Conservation (phyloP, 2,113 vertebrate species). For the Corythaixoides concolor region DNA sequence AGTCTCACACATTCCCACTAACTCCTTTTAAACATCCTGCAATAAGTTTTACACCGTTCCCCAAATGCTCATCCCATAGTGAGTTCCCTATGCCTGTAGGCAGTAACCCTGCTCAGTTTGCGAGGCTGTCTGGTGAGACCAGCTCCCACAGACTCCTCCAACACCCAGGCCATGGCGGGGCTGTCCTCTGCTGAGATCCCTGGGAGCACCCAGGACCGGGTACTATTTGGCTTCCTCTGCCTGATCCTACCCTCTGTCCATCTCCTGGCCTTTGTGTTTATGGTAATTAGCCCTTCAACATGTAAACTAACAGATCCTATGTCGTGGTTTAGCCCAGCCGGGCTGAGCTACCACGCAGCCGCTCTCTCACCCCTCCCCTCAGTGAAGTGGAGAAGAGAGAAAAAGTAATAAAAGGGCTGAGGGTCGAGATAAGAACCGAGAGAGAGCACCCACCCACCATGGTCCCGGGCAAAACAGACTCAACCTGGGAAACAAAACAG, state of each 20-base stretch:
- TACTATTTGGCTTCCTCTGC: background rate
- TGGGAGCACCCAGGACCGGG: background rate
- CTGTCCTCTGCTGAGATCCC: background rate
- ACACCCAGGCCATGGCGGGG: fast-evolving
- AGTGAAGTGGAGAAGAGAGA: too few species aligned
- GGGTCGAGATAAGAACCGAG: too few species aligned
- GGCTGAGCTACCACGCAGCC: too few species aligned
- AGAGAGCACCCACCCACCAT: too few species aligned
- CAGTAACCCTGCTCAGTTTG: background rate
- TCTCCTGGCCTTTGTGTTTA: background rate
- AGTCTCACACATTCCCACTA: background rate
- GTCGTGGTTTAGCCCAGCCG: too few species aligned
- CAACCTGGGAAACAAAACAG: too few species aligned
- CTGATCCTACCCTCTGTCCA: background rate
- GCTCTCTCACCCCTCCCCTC: too few species aligned
- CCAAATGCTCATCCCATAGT: background rate
- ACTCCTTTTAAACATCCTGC: background rate
- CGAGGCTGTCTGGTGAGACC: background rate
- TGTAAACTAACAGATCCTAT: background rate
- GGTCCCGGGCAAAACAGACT: too few species aligned
- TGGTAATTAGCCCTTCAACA: background rate
- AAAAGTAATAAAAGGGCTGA: too few species aligned
- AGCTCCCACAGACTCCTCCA: background rate
- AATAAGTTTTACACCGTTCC: background rate
- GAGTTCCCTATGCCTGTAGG: background rate